phyloP scores from a whole-genome alignment of 2,113 vertebrate species.

The Leptobrachium ailaonicum region DNA sequence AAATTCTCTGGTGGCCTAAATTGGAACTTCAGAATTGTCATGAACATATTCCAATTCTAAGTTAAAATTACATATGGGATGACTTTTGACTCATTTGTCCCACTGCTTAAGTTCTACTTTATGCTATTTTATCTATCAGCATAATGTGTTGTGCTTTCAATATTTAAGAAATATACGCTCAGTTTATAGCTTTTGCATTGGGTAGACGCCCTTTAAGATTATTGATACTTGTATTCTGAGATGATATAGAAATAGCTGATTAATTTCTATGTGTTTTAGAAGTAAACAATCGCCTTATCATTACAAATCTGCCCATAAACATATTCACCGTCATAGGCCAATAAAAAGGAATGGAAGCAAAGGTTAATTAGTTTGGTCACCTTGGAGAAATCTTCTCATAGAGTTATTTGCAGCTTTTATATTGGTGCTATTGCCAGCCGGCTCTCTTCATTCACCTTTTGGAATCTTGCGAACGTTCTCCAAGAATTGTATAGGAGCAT shows the following conservation, averaged over 20 bases:
- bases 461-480: neutral
- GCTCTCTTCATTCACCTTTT: constrained; percentile 7
- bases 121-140: no score
- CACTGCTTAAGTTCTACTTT: no score
- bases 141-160: neutral
- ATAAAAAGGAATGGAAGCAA: neutral
- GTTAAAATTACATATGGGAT: no score
- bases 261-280: no score
- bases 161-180: neutral
- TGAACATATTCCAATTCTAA: no score
- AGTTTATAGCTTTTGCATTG: neutral
- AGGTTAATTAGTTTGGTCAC: neutral
- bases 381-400: constrained; percentile 3
- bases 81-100: no score
- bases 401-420: constrained; percentile 32
- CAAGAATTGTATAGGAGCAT: constrained; percentile 15
- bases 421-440: neutral
- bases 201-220: constrained; percentile 38
- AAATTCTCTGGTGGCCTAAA: no score
- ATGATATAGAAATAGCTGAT: constrained; percentile 29
- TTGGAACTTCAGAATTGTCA: no score
- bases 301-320: constrained; percentile 10
- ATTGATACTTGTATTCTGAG: constrained; percentile 30
- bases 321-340: neutral
- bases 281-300: constrained; percentile 15